Conservation (phyloP, 2,113 vertebrate genomes). For the Stigmatopora argus region DNA sequence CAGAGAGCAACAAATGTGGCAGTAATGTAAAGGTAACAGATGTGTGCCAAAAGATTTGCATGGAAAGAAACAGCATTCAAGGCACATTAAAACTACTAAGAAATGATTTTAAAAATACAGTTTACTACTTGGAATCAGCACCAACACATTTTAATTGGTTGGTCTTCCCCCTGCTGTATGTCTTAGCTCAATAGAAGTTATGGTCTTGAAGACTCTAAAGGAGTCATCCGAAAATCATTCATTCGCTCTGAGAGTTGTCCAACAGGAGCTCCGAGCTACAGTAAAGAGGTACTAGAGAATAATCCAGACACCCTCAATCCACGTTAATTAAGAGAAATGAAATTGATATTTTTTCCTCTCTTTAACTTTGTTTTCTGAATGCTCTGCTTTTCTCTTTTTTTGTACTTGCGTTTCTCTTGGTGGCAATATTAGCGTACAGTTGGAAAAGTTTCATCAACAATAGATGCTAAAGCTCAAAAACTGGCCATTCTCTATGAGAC, state of each 20-base stretch:
- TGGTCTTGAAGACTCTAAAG: constrained; percentile 8
- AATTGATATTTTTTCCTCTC: not conserved
- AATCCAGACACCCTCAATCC: not conserved
- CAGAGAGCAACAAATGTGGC: constrained; percentile 2
- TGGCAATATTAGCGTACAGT: constrained; percentile 80
- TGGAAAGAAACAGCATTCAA: not conserved
- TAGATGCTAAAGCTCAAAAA: constrained; percentile 88
- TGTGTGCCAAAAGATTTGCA: not conserved
- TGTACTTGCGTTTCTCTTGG: constrained; percentile 10
- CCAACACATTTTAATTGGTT: not conserved
- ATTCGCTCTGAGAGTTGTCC: constrained; percentile 54
- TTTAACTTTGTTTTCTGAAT: constrained; percentile 13
- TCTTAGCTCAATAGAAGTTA: constrained; percentile 47
- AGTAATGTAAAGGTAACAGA: constrained; percentile 35
- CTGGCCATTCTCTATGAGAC: constrained; percentile 93
- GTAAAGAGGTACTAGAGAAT: constrained; percentile 62
- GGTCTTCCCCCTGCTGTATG: constrained; percentile 35
- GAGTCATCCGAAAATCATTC: constrained; percentile 23
- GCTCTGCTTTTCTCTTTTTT: not conserved
- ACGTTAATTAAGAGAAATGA: not conserved
- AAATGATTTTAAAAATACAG: not conserved
- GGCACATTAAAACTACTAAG: not conserved
- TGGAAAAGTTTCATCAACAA: constrained; percentile 84
- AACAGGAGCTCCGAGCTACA: constrained; percentile 45
- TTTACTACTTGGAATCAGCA: not conserved